Evolutionary conservation across 2,888 invertebrate genomes (phyloP), one percentile per base, ranked within the genome.

Genomic region (Antitype chi): DNA sequence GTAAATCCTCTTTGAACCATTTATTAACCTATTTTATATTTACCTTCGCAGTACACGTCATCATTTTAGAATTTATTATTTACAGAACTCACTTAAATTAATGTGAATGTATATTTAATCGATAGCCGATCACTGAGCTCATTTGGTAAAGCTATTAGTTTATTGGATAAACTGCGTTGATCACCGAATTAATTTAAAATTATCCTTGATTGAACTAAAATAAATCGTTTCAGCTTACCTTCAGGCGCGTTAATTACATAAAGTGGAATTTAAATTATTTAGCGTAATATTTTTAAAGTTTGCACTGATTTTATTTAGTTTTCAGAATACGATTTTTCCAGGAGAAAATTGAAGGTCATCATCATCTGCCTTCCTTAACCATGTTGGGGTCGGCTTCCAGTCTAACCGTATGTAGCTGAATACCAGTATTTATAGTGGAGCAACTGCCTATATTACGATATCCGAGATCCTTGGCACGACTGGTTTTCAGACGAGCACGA

Each of bases 161-260:
- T 74, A 82, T 71, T 57, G 52, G 15, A 64, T 60, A 53, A 82
- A 69, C 64, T 20, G 59, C 38, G n/a, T 62, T 71, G 32, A 74
- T 28, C 25, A 49, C 25, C 25, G 5, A 59, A 72, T 78, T 68
- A 64, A 71, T 70, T 70, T 70, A 60, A 55, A 52, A 72, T 64
- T 43, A 67, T 59, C 11, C 15, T 43, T 47, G 63, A 59, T 64
- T 80, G n/a, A 49, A 66, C 64, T 55, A 49, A 8, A 59, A 53
- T 64, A 64, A 70, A 82, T 60, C 71, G 38, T 28, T 15, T 43
- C 49, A 47, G 78, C 25, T 74, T 71, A 64, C 49, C 28, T 67
- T 59, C 23, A 15, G 2, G 47, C 15, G 23, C 1, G 20, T 60
- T 63, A 63, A 77, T 70, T 55, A 49, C 20, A 15, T 4, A 43